Conservation (phyloP, 2,888 invertebrate genomes). For the Eilema griseolum region DNA sequence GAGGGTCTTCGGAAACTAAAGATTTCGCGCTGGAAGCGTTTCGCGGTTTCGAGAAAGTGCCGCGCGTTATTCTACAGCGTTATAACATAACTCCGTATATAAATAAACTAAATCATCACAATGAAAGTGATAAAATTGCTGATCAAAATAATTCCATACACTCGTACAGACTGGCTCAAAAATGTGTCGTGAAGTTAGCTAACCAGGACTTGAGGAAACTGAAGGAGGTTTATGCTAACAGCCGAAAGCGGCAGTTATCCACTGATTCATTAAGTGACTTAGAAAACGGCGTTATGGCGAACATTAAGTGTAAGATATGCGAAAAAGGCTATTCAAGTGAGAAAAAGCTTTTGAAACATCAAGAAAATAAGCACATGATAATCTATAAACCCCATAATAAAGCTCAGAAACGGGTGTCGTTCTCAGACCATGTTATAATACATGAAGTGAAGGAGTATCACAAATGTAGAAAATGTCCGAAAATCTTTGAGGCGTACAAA, state of each 20-base stretch:
- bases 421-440: slow-evolving; percentile 75
- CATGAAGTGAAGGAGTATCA: slow-evolving; percentile 76
- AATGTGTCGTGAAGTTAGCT: slow-evolving; percentile 63
- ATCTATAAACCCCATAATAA: slow-evolving; percentile 59
- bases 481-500: slow-evolving; percentile 70
- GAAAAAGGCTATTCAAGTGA: slow-evolving; percentile 68
- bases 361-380: slow-evolving; percentile 73
- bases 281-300: slow-evolving; percentile 53
- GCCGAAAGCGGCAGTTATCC: slow-evolving; percentile 24
- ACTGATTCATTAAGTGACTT: slow-evolving; percentile 49
- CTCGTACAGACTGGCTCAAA: slow-evolving; percentile 43
- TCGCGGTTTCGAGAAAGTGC: slow-evolving; percentile 66
- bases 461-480: slow-evolving; percentile 76
- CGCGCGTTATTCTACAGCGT: slow-evolving; percentile 63
- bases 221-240: slow-evolving; percentile 36
- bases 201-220: slow-evolving; percentile 63
- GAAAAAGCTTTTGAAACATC: slow-evolving; percentile 71
- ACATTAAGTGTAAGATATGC: slow-evolving; percentile 72
- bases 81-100: slow-evolving; percentile 67
- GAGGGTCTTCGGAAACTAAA: slow-evolving; percentile 34
- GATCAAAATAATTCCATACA: slow-evolving; percentile 15
- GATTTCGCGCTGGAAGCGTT: slow-evolving; percentile 60
- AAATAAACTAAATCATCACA: slow-evolving; percentile 6
- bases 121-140: background rate
- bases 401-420: slow-evolving; percentile 73